Evolutionary conservation across 2,888 invertebrate species (phyloP), one percentile per base, ranked within the genome.

Genomic region (Nemoura dubitans): DNA sequence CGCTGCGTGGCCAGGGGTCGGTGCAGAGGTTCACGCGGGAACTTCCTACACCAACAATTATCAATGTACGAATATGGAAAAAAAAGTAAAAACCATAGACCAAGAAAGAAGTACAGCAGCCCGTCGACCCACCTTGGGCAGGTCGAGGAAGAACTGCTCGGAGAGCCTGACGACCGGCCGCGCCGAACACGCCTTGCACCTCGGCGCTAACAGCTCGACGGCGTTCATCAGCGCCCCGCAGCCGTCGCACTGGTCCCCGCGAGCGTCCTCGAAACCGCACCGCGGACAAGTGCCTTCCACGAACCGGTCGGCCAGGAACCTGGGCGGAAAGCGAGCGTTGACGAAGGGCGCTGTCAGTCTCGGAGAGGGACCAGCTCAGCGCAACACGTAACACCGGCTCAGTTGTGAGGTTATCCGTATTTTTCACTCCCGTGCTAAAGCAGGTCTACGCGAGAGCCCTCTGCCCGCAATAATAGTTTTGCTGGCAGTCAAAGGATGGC

Each of bases 181-280:
- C 42, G 92, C 92, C n/a, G 93, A 92, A 91, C 99, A 99, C 0
- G 96, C 92, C 92, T 99, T 98, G 91, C 99, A 99, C 14, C 96
- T 93, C 0, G 99, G 98, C 87, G 95, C 93, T 87, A 95, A 93
- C 36, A 99, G 92, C 87, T 99, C 99, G 0, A 94, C 94, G 0
- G 99, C 98, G 91, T 98, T 99, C 86, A 99, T 96, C 14, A 99
- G 93, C 91, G 98, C 98, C 0, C 99, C 98, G 90, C 99, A 99
- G 89, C 96, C 96, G 92, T 99, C 99, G 91, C 99, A 99, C 92
- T 99, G 99, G 92, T 99, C 99, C 0, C 99, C 99, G 77, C 99
- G 94, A 0, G 99, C 99, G 91, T 97, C 96, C 89, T 96, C 97
- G 92, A 97, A 99, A 1, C 93, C 94, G 90, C 99, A 99, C 83